Evolutionary conservation across 2,797 vertebrate genomes (phyloP), one percentile per base, ranked within the genome.

Genomic region (Anguilla anguilla): DNA sequence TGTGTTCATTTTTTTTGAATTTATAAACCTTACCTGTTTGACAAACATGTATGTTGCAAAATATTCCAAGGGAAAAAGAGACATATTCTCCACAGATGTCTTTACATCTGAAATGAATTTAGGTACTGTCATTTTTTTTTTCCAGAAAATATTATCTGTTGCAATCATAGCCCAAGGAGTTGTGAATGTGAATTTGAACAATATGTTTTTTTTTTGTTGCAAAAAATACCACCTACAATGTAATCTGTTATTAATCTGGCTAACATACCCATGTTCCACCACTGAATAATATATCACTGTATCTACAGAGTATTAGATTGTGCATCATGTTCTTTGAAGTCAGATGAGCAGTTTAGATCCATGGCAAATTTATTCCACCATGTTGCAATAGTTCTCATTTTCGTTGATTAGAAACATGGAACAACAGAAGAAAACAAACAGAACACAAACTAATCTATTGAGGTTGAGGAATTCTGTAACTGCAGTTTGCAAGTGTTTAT

Each of bases 181-280:
- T 11, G 28, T 39, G 39, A 39, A 39, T 19, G 72, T 77, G 72
- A 19, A 11, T 77, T 11, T 77, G 72, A 9, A 19, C 72, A 35
- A 39, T 77, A 77, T 77, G 72, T 19, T 15, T 77, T 35, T 31
- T 17, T 11, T 39, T 39, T 39, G 2, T 39, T 39, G 39, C 39
- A 10, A 3, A 77, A 77, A 39, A 39, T 39, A 39, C 72, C 61
- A 69, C 2, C 67, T 69, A 69, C 1, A 35, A 39, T 77, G 31
- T 77, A 77, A 77, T 39, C 31, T 77, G 72, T 77, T 72, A 35
- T 72, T 72, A 72, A 72, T 72, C 69, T 72, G n/a, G 9, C n/a
- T 3, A 39, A 39, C 10, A 31, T 39, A 77, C 3, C 72, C 35
- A 77, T 15, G 15, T 39, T 77, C 2, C 10, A 35, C 13, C n/a